phyloP scores from a whole-genome alignment of 1,140 invertebrate species.

The Andrena cerasifolii region DNA sequence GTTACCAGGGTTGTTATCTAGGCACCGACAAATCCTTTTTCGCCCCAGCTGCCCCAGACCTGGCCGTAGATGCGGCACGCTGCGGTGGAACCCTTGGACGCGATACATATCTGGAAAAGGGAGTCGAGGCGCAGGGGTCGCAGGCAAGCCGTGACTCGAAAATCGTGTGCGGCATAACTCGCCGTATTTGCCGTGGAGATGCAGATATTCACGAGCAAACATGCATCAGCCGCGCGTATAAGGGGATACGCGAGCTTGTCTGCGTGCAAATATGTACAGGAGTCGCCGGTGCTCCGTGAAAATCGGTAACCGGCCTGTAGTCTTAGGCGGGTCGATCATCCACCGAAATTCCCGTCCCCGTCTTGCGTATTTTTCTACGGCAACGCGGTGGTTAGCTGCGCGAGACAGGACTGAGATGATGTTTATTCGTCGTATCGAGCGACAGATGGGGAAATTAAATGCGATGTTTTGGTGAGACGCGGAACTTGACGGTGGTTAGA shows the following conservation, averaged over 20 bases:
- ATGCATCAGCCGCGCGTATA: conserved; percentile 44
- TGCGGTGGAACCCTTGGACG: background rate
- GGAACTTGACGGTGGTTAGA: background rate
- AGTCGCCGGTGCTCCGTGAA: background rate
- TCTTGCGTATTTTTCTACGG: background rate
- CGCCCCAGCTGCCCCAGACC: background rate
- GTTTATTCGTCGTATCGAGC: too few species aligned
- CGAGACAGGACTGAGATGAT: background rate
- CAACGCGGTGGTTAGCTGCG: background rate
- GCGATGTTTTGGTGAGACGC: background rate
- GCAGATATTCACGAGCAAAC: conserved; percentile 60
- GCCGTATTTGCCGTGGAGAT: conserved; percentile 58
- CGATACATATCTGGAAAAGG: conserved; percentile 20
- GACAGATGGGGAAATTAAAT: background rate
- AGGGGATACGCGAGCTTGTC: background rate
- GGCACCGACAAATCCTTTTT: conserved; percentile 14
- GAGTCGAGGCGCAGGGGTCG: background rate
- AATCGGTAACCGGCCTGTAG: conserved; percentile 26
- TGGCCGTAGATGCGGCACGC: background rate
- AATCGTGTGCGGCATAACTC: conserved; percentile 40
- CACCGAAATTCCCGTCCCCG: background rate
- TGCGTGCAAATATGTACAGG: conserved; percentile 13
- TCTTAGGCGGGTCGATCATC: background rate
- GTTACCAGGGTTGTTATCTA: conserved; percentile 34
- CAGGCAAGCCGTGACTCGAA: conserved; percentile 27